Evolutionary conservation across 1,140 invertebrate species (phyloP).

Genomic region (Cyphomyrmex costatus): DNA sequence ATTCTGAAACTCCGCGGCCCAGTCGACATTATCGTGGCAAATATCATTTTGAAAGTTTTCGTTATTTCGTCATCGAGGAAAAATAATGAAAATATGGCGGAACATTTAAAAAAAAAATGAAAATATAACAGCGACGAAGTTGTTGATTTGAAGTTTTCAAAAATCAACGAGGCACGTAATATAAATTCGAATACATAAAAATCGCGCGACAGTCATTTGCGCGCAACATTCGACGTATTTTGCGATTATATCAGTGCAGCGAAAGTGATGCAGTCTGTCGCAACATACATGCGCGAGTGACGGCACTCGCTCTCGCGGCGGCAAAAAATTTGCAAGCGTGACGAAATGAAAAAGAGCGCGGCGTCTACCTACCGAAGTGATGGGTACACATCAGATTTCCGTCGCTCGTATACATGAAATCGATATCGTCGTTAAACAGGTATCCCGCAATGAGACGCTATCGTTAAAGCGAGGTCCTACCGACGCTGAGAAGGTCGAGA

Average conservation of each 20-base stretch:
- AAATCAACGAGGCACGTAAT: background rate
- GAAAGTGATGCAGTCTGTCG: background rate
- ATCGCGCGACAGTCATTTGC: too few relatives aligned
- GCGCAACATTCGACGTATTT: background rate
- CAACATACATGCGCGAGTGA: background rate
- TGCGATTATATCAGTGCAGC: background rate
- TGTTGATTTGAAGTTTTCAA: conserved; percentile 32
- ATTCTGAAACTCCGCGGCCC: background rate
- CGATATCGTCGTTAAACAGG: background rate
- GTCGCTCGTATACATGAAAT: background rate
- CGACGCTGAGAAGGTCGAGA: background rate
- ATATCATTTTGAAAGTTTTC: background rate
- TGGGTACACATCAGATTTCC: background rate
- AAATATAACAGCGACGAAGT: too few relatives aligned
- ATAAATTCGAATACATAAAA: background rate
- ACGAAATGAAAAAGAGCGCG: background rate
- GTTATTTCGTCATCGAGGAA: background rate
- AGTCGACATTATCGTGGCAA: background rate
- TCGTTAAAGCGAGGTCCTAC: background rate
- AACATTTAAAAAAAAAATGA: too few relatives aligned
- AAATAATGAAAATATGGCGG: background rate
- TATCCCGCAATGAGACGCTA: background rate
- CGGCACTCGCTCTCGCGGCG: background rate
- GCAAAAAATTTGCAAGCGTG: background rate
- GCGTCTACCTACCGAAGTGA: background rate